A percentile compares a stretch with the other conserved stretches of the same genome.
Evolutionary conservation across 2,888 invertebrate genomes (phyloP).

Genomic region (Empis livida): DNA sequence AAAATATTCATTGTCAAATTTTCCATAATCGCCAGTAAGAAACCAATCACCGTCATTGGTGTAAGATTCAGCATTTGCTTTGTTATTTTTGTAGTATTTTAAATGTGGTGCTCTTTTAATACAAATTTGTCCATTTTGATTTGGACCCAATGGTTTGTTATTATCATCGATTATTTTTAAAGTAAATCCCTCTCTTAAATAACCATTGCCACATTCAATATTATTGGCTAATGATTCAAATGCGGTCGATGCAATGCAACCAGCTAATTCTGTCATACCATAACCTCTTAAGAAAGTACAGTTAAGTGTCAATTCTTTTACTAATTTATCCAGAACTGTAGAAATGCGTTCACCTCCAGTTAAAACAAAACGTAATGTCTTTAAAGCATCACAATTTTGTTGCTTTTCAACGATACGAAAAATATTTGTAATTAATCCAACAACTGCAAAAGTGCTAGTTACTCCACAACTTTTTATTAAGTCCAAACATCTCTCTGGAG

Average conservation of each 20-base stretch:
- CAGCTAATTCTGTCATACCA: constrained; percentile 7
- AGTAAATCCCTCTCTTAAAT: too few species aligned
- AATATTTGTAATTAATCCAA: not conserved
- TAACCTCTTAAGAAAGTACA: constrained; percentile 5
- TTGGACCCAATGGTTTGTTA: not conserved
- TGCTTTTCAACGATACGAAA: not conserved
- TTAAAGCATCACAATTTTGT: not conserved
- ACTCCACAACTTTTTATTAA: constrained; percentile 2
- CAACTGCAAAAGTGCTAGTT: constrained; percentile 1
- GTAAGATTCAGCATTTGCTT: not conserved
- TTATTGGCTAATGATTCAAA: too few species aligned
- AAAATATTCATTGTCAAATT: constrained; percentile 1
- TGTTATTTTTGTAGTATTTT: constrained; percentile 2
- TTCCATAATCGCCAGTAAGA: constrained; percentile 2
- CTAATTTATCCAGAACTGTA: not conserved
- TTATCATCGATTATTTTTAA: too few species aligned
- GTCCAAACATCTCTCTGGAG: not conserved
- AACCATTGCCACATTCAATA: too few species aligned
- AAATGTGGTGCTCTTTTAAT: not conserved
- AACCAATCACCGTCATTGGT: not conserved
- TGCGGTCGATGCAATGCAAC: not conserved
- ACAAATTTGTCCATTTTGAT: constrained; percentile 7
- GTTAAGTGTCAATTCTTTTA: not conserved
- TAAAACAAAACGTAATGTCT: not conserved
- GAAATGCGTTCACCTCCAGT: constrained; percentile 2